phyloP scores from a whole-genome alignment of 1,140 invertebrate genomes.

The Calephelis virginiensis region DNA sequence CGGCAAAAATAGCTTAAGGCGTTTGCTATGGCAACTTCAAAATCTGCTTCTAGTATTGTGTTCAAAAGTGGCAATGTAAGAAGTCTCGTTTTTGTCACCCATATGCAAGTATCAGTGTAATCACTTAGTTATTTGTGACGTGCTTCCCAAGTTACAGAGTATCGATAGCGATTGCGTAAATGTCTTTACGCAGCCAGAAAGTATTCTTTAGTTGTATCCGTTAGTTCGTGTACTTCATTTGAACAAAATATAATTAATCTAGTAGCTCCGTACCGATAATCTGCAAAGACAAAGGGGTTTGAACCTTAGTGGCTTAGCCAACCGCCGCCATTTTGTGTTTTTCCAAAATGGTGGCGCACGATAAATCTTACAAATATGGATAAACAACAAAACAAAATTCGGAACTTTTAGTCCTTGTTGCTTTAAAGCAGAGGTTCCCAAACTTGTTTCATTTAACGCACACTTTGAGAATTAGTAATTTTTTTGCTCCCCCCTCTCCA shows the following conservation, averaged over 20 bases:
- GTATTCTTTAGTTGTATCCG: neutral
- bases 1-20: neutral
- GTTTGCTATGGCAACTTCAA: neutral
- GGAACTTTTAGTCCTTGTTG: too few species aligned
- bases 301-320: too few species aligned
- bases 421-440: too few species aligned
- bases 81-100: neutral
- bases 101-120: neutral
- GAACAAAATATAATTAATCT: neutral
- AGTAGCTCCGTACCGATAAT: neutral
- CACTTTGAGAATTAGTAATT: too few species aligned
- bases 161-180: neutral
- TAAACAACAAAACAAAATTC: too few species aligned
- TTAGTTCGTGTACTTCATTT: conserved; percentile 1
- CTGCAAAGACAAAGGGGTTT: neutral
- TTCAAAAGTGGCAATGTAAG: neutral
- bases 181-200: neutral
- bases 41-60: neutral
- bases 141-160: neutral
- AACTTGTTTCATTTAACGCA: too few species aligned
- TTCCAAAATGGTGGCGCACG: too few species aligned
- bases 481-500: too few species aligned
- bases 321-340: too few species aligned
- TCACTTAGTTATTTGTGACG: neutral
- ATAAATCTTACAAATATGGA: too few species aligned